phyloP scores from a whole-genome alignment of 2,113 vertebrate species.

The Cryptomyrus ogoouensis region DNA sequence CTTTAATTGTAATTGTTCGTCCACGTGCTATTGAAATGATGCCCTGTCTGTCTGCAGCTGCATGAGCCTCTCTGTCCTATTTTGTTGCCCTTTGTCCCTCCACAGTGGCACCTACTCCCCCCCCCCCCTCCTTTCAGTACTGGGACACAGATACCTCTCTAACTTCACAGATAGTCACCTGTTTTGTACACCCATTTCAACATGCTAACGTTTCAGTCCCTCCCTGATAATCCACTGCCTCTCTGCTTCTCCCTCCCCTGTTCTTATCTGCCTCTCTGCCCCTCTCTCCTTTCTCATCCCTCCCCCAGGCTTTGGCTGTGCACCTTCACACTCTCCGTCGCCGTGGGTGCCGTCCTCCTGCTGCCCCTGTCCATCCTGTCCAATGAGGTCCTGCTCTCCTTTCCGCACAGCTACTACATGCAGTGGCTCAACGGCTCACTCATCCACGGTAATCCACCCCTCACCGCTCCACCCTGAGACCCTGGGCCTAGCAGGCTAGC shows the following conservation, averaged over 20 bases:
- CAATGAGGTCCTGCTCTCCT: conserved; percentile 90
- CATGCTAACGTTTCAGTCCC: background rate
- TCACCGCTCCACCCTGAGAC: background rate
- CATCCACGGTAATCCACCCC: conserved; percentile 68
- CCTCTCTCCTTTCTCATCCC: background rate
- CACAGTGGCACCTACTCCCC: background rate
- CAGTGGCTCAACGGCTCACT: conserved; percentile 98
- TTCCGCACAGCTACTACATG: conserved; percentile 95
- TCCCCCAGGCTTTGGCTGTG: conserved; percentile 78
- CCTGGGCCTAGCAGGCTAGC: background rate
- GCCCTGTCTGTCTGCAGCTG: background rate
- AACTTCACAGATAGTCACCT: conserved; percentile 20
- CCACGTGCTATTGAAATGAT: background rate
- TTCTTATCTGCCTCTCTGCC: background rate
- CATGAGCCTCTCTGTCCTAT: too few species aligned
- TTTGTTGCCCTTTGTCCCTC: conserved; percentile 9
- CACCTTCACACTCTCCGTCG: conserved; percentile 89
- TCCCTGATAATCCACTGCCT: background rate
- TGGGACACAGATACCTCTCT: too few species aligned
- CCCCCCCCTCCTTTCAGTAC: too few species aligned
- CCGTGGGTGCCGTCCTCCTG: conserved; percentile 85
- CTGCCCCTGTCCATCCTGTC: conserved; percentile 95
- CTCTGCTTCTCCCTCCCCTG: background rate
- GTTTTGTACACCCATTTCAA: background rate
- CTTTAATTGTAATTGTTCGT: background rate